phyloP scores from a whole-genome alignment of 2,888 invertebrate species.

The Chloroclystis v-ata region DNA sequence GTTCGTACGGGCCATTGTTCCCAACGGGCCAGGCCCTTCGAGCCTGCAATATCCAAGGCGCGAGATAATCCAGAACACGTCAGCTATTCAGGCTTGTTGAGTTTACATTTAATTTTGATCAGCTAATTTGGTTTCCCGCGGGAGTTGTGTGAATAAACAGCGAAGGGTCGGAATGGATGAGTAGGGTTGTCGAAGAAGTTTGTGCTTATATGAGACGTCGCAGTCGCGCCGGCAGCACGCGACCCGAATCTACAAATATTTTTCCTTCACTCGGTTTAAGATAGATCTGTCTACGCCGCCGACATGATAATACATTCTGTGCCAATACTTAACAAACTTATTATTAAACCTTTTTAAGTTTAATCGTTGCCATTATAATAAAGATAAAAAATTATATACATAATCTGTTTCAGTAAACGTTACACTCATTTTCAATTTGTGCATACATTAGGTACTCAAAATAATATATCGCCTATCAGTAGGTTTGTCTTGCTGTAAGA shows the following conservation, averaged over 20 bases:
- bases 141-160: constrained; percentile 31
- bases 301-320: not conserved
- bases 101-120: constrained; percentile 35
- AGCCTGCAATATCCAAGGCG: constrained; percentile 32
- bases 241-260: constrained; percentile 32
- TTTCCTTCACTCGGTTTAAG: constrained; percentile 17
- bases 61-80: constrained; percentile 30
- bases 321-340: too few species aligned
- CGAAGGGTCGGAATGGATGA: constrained; percentile 29
- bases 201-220: constrained; percentile 36
- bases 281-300: constrained; percentile 2
- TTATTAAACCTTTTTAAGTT: too few species aligned
- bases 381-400: too few species aligned
- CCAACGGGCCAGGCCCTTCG: constrained; percentile 12
- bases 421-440: too few species aligned
- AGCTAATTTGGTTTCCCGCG: constrained; percentile 29
- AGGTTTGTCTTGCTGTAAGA: too few species aligned
- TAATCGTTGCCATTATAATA: too few species aligned
- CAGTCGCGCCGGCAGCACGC: constrained; percentile 34
- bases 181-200: constrained; percentile 30
- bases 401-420: too few species aligned
- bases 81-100: constrained; percentile 26
- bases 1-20: constrained; percentile 39
- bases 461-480: too few species aligned
- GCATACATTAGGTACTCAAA: too few species aligned